phyloP scores from a whole-genome alignment of 2,113 vertebrate genomes.

The Strigops habroptila region DNA sequence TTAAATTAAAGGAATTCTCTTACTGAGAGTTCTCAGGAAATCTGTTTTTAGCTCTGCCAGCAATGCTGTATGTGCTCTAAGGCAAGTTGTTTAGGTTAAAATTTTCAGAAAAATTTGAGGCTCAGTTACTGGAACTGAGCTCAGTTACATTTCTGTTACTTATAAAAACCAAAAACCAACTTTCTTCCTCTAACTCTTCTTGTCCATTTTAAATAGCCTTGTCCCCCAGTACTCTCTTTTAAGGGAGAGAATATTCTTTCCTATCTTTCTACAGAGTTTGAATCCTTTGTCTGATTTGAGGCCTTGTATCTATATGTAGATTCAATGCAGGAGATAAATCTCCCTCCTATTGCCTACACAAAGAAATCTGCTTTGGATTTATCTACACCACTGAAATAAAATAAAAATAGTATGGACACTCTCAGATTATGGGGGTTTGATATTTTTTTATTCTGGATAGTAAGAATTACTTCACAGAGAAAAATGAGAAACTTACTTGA shows the following conservation, averaged over 20 bases:
- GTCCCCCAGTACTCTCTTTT: not conserved
- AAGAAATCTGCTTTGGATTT: not conserved
- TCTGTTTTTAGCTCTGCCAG: not conserved
- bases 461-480: not conserved
- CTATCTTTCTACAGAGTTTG: not conserved
- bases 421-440: not conserved
- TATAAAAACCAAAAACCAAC: not conserved
- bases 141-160: not conserved
- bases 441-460: not conserved
- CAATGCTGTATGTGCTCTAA: not conserved
- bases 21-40: not conserved
- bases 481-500: not conserved
- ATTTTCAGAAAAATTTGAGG: not conserved
- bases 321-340: not conserved
- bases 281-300: not conserved
- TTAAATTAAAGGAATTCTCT: not conserved
- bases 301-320: not conserved
- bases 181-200: not conserved
- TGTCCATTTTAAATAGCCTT: not conserved
- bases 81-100: not conserved
- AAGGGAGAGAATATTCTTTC: not conserved
- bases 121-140: not conserved
- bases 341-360: not conserved
- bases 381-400: not conserved
- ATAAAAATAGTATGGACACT: not conserved